A percentile compares a stretch with the other conserved stretches of the same genome.
phyloP scores from a whole-genome alignment of 2,888 invertebrate species.

The Drosophila mulleri region DNA sequence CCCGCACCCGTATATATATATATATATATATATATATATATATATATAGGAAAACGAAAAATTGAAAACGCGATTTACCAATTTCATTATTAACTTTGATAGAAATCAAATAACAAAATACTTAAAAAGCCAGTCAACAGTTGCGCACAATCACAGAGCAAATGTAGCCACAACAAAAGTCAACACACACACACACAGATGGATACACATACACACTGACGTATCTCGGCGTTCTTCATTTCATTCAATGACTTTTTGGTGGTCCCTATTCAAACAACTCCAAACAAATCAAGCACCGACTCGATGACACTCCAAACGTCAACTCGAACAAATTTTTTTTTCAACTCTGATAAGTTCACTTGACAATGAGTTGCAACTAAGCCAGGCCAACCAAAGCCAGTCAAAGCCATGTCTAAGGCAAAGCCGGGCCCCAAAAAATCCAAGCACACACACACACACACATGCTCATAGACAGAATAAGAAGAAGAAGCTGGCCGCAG shows the following conservation, averaged over 20 bases:
- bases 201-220: conserved; percentile 26
- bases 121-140: conserved; percentile 65
- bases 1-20: conserved; percentile 34
- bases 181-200: conserved; percentile 23
- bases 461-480: background rate
- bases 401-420: conserved; percentile 41
- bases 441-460: conserved; percentile 11
- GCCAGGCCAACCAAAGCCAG: conserved; percentile 58
- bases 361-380: conserved; percentile 81
- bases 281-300: conserved; percentile 81
- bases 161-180: conserved; percentile 50
- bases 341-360: conserved; percentile 76
- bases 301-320: conserved; percentile 80
- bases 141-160: conserved; percentile 46
- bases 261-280: conserved; percentile 80
- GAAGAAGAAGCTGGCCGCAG: conserved; percentile 38
- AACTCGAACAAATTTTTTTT: conserved; percentile 72
- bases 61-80: conserved; percentile 66
- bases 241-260: conserved; percentile 80
- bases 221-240: conserved; percentile 74
- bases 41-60: conserved; percentile 10
- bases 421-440: conserved; percentile 48
- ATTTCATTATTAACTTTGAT: conserved; percentile 80
- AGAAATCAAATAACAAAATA: conserved; percentile 78
- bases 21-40: background rate